These are phyloP conservation scores for Larimichthys polyactis DNA, from an alignment of 2,113 vertebrate genomes.

Conservation along the genomic window DNA sequence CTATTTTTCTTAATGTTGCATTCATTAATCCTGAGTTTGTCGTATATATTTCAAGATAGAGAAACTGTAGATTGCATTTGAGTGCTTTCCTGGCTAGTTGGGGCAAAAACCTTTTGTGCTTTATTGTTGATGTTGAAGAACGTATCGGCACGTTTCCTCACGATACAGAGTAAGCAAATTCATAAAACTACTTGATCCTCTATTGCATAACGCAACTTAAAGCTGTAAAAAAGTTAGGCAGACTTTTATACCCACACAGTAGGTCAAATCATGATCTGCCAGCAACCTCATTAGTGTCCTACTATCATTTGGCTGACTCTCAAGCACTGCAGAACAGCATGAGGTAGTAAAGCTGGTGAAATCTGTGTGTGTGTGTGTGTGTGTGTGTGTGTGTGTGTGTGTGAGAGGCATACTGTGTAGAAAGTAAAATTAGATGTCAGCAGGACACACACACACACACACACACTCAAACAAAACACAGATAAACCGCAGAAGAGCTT, in stretches of 20 bases:
- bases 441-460: constrained; percentile 6
- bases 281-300: constrained; percentile 44
- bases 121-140: background rate
- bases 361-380: constrained; percentile 26
- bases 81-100: constrained; percentile 21
- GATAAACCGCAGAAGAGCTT: constrained; percentile 1
- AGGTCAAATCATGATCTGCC: constrained; percentile 48
- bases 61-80: background rate
- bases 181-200: background rate
- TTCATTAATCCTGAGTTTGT: constrained; percentile 17
- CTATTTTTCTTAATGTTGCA: constrained; percentile 3
- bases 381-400: constrained; percentile 19
- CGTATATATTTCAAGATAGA: constrained; percentile 6
- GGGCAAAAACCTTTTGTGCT: background rate
- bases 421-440: constrained; percentile 64
- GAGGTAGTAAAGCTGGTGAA: constrained; percentile 23
- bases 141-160: background rate
- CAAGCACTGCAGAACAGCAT: constrained; percentile 47
- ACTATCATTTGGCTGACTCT: constrained; percentile 55
- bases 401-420: constrained; percentile 50
- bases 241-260: background rate
- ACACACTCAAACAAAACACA: constrained; percentile 1
- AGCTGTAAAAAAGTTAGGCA: background rate
- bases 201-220: background rate
- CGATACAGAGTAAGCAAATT: background rate